Evolutionary conservation across 2,113 vertebrate genomes (phyloP).

Genomic region (Anser cygnoides): DNA sequence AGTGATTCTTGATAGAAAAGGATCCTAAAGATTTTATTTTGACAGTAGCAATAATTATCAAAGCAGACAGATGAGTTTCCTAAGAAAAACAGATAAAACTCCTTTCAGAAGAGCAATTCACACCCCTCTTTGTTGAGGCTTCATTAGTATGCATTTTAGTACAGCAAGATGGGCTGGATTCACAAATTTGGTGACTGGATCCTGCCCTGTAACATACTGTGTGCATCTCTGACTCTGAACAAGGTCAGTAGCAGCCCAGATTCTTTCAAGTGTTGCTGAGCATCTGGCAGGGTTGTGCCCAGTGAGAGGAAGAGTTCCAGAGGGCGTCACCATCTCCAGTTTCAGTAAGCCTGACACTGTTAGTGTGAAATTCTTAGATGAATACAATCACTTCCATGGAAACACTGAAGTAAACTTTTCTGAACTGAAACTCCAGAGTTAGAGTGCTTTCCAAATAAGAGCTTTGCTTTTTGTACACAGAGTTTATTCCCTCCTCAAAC

Average conservation of each 20-base stretch:
- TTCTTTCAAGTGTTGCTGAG: not conserved
- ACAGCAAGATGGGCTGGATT: not conserved
- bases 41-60: not conserved
- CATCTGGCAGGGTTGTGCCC: not conserved
- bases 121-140: not conserved
- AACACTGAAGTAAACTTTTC: not conserved
- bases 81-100: not conserved
- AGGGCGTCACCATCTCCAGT: not conserved
- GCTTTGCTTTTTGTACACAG: not conserved
- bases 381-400: not conserved
- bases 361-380: not conserved
- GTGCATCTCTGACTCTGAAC: not conserved
- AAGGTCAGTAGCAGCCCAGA: not conserved
- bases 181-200: not conserved
- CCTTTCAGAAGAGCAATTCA: constrained; percentile 16
- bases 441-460: not conserved
- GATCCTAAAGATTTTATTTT: not conserved
- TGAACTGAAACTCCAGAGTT: not conserved
- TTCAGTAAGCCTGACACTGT: not conserved
- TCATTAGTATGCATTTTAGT: not conserved
- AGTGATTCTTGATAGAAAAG: not conserved
- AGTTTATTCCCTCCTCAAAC: not conserved
- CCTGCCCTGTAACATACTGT: not conserved
- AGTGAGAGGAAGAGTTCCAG: not conserved
- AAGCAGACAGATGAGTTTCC: constrained; percentile 8